Conservation (phyloP, 2,797 vertebrate genomes). For the Aselliscus stoliczkanus region DNA sequence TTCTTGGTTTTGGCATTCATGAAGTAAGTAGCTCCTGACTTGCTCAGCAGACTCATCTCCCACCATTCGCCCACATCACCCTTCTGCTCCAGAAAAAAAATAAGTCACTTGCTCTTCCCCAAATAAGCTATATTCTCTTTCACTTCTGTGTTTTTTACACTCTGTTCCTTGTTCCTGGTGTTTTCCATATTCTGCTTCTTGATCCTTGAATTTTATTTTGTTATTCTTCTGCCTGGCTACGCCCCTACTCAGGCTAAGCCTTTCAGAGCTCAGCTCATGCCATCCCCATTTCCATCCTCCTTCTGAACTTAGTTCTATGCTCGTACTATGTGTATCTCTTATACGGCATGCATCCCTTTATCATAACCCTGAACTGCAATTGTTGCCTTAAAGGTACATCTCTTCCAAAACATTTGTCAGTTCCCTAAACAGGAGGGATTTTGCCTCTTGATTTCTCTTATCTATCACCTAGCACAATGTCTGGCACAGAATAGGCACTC, state of each 20-base stretch:
- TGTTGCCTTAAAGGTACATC: background rate
- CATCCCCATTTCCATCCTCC: accelerated
- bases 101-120: background rate
- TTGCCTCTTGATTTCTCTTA: background rate
- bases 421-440: background rate
- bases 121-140: background rate
- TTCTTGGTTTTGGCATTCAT: background rate
- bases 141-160: background rate
- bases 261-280: background rate
- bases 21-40: background rate
- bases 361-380: background rate
- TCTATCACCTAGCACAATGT: background rate
- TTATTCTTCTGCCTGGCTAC: background rate
- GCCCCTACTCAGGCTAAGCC: background rate
- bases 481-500: background rate
- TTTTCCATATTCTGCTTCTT: background rate
- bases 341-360: background rate
- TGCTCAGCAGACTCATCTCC: background rate
- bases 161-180: background rate
- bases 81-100: background rate
- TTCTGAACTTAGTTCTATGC: background rate
- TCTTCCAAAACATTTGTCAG: background rate
- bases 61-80: background rate
- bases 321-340: background rate
- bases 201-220: background rate